A percentile compares a stretch with the other conserved stretches of the same genome.
Conservation (phyloP, 2,888 invertebrate species). For the Nephrotoma appendiculata region DNA sequence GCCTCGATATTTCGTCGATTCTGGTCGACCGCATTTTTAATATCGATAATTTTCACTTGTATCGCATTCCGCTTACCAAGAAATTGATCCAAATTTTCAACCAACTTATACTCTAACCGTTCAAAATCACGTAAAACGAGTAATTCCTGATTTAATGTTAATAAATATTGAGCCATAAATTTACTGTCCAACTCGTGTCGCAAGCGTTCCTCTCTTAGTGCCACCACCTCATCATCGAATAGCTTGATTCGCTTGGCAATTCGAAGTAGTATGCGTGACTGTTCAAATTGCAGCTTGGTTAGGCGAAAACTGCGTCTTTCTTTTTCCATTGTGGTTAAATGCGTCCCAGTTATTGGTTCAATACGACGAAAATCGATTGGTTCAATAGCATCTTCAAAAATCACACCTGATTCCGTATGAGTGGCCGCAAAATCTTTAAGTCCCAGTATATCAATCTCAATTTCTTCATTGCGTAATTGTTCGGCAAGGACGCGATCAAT, state of each 20-base stretch:
- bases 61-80: conserved; percentile 39
- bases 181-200: conserved; percentile 41
- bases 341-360: not conserved
- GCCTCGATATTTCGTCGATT: conserved; percentile 32
- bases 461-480: not conserved
- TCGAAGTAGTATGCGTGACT: conserved; percentile 44
- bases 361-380: not conserved
- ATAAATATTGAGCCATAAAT: conserved; percentile 46
- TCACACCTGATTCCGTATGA: not conserved
- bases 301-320: conserved; percentile 21
- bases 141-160: conserved; percentile 58
- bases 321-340: conserved; percentile 15
- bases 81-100: conserved; percentile 42
- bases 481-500: not conserved
- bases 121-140: conserved; percentile 60
- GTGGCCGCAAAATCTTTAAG: not conserved
- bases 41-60: conserved; percentile 35
- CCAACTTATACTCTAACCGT: conserved; percentile 47
- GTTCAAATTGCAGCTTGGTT: conserved; percentile 43
- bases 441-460: not conserved
- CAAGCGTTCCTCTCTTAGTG: conserved; percentile 41
- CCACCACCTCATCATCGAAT: conserved; percentile 49
- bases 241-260: conserved; percentile 42
- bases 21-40: conserved; percentile 38
- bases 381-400: not conserved